phyloP scores from a whole-genome alignment of 2,888 invertebrate species.

The Erebia epiphron region DNA sequence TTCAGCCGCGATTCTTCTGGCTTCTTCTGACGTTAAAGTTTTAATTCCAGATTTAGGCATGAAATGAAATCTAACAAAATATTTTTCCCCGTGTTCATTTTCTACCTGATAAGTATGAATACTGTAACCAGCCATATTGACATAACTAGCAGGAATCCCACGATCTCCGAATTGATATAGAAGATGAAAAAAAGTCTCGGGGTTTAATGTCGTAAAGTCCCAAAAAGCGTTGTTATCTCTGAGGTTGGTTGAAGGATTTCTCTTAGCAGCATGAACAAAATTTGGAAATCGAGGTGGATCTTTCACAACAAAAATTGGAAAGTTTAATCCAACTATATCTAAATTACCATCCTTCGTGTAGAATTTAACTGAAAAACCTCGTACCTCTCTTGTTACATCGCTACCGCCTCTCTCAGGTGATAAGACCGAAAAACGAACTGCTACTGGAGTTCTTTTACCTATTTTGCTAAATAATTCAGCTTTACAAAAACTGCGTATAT shows the following conservation, averaged over 20 bases:
- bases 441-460: conserved; percentile 90
- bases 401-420: conserved; percentile 93
- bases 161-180: conserved; percentile 74
- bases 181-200: conserved; percentile 92
- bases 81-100: conserved; percentile 87
- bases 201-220: not conserved
- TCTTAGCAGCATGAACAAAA: conserved; percentile 95
- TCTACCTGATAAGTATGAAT: conserved; percentile 96
- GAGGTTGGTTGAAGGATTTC: conserved; percentile 93
- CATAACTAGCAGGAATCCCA: conserved; percentile 95
- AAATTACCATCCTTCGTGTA: conserved; percentile 95
- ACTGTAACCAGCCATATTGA: conserved; percentile 97
- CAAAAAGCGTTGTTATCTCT: conserved; percentile 80
- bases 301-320: conserved; percentile 93
- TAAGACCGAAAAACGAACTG: conserved; percentile 89
- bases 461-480: conserved; percentile 88
- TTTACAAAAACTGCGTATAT: conserved; percentile 88
- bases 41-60: conserved; percentile 96
- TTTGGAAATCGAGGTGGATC: conserved; percentile 94
- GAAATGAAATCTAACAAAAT: conserved; percentile 96
- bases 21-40: conserved; percentile 87
- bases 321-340: conserved; percentile 95
- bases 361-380: conserved; percentile 95
- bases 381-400: conserved; percentile 92
- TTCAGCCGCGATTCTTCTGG: conserved; percentile 86